Evolutionary conservation across 2,797 vertebrate genomes (phyloP).

Genomic region (Iguana delicatissima): DNA sequence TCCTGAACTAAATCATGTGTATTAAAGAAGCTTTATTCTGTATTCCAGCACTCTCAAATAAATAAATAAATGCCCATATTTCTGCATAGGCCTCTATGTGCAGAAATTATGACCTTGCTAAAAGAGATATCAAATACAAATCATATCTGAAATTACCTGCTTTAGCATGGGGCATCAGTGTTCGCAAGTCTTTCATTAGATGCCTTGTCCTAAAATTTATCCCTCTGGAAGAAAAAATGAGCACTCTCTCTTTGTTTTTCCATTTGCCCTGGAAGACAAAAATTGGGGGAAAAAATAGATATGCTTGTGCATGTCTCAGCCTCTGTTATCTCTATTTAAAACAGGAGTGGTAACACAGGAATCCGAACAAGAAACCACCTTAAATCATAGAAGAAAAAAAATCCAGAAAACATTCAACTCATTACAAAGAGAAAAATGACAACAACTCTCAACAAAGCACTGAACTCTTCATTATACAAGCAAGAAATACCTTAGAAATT

Average conservation of each 20-base stretch:
- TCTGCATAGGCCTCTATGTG: background rate
- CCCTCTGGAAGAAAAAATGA: slow-evolving; percentile 96
- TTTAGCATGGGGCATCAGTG: slow-evolving; percentile 95
- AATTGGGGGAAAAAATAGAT: background rate
- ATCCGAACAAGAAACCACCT: too few relatives aligned
- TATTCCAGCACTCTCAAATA: background rate
- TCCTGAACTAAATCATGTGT: background rate
- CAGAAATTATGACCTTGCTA: background rate
- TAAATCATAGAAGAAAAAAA: background rate
- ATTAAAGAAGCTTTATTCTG: background rate
- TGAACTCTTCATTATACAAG: background rate
- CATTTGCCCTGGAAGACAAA: slow-evolving; percentile 88
- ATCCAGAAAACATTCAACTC: too few relatives aligned
- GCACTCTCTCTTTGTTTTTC: slow-evolving; percentile 95
- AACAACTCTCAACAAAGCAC: too few relatives aligned
- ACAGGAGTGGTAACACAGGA: background rate
- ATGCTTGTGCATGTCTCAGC: background rate
- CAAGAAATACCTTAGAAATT: background rate
- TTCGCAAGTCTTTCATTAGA: slow-evolving; percentile 94
- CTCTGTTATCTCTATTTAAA: background rate
- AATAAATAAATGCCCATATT: background rate
- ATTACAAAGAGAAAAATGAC: background rate
- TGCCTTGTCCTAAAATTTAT: slow-evolving; percentile 96
- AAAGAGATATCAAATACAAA: background rate
- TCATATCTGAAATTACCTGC: slow-evolving; percentile 80